Conservation (phyloP, 2,888 invertebrate species). For the Oasisia sp. region DNA sequence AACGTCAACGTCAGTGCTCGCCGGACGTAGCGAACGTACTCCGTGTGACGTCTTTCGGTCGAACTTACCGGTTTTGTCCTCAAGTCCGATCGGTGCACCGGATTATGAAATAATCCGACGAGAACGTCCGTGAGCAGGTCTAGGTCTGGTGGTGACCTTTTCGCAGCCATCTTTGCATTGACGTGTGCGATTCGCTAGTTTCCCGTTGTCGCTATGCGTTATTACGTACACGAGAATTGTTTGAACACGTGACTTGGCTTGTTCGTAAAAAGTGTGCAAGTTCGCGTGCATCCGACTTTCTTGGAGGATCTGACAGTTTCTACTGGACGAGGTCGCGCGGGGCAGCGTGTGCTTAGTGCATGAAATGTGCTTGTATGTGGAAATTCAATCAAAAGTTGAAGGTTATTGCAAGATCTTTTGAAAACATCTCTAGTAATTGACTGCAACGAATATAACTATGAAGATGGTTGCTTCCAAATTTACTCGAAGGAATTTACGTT, state of each 20-base stretch:
- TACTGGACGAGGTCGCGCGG: background rate
- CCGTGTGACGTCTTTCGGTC: background rate
- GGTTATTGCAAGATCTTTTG: too few species aligned
- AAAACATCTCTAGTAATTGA: too few species aligned
- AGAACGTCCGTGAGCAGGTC: background rate
- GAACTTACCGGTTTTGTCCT: background rate
- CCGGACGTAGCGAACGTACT: background rate
- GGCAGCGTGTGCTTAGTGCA: background rate
- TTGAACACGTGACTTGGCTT: background rate
- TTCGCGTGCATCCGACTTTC: background rate
- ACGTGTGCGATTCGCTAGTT: background rate
- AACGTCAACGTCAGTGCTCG: background rate
- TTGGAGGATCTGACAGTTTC: background rate
- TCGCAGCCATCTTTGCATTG: constrained; percentile 6
- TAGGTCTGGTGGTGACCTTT: background rate
- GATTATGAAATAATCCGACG: background rate
- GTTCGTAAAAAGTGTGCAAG: background rate
- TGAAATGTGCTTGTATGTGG: too few species aligned
- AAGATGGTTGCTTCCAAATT: too few species aligned
- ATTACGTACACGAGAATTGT: background rate
- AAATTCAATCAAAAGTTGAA: too few species aligned
- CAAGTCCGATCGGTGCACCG: background rate
- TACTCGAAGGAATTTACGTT: too few species aligned
- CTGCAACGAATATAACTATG: too few species aligned
- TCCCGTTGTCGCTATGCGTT: background rate